A percentile compares a stretch with the other conserved stretches of the same genome.
phyloP scores from a whole-genome alignment of 2,888 invertebrate species.

The Nephrotoma flavescens region DNA sequence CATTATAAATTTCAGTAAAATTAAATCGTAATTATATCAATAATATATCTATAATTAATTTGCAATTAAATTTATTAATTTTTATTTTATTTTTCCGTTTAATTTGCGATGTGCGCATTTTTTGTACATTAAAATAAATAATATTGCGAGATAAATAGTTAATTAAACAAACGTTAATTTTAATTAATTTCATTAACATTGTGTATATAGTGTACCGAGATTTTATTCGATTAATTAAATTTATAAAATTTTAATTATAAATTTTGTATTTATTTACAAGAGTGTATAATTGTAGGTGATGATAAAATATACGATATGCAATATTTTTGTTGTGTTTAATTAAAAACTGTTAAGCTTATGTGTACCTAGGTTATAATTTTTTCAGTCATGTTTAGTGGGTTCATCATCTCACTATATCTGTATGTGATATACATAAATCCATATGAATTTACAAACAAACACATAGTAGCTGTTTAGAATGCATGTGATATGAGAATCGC shows the following conservation, averaged over 20 bases:
- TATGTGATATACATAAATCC: not conserved
- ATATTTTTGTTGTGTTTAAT: not conserved
- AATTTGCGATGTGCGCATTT: not conserved
- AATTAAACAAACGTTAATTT: not conserved
- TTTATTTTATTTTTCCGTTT: not conserved
- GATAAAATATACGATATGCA: too few species aligned
- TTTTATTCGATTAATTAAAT: not conserved
- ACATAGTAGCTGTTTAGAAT: not conserved
- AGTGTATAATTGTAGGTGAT: too few species aligned
- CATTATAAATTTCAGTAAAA: not conserved
- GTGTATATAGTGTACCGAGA: not conserved
- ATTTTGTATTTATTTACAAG: not conserved
- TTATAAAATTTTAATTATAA: not conserved
- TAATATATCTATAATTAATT: not conserved
- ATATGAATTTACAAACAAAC: not conserved
- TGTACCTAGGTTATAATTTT: not conserved
- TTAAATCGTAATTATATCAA: not conserved
- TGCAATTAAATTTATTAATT: not conserved
- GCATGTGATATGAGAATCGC: not conserved
- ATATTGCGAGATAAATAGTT: not conserved
- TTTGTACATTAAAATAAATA: not conserved
- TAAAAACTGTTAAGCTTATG: not conserved
- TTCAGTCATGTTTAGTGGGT: not conserved
- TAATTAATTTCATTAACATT: not conserved
- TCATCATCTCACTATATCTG: not conserved